Evolutionary conservation across 2,888 invertebrate species (phyloP), one percentile per base, ranked within the genome.

Genomic region (Anagyrus pseudococci): DNA sequence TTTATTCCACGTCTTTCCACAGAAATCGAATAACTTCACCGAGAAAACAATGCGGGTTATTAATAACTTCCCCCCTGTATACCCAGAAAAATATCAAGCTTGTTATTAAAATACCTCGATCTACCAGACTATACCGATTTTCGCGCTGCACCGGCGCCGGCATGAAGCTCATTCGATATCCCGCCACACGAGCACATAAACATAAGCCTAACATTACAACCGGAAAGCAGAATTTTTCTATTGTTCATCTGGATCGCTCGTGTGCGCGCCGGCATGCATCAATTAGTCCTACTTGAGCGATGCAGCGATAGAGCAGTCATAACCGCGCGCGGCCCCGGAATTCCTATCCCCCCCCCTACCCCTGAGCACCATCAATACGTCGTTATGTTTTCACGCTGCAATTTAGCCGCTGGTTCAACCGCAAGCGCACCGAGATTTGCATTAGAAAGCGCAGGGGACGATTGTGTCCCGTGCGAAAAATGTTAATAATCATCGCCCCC

Each of bases 271-370:
- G n/a, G 50, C 17, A 62, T 68, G 65, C 70, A 73, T 70, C 73
- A 78, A 77, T 78, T 78, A 77, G 72, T 69, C 44, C 73, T 70
- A 75, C 68, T 75, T 75, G 73, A 77, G 77, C 75, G 68, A 2
- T 13, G 33, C 71, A 69, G 64, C 67, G 68, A 72, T 69, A 68
- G 8, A 44, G 8, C 23, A 43, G 48, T 23, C 26, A 15, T 17
- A 48, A 29, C 40, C 3, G 33, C 3, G 43, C 43, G 22, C 33
- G 33, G 10, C 10, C 33, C 15, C 33, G 33, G 23, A 46, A 23
- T 23, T 22, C 23, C 46, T 7, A 46, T 46, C 46, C n/a, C 46
- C 22, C n/a, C 8, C 37, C 10, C 29, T 19, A 33, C 17, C 48
- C 41, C 3, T 13, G 26, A 15, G 40, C 48, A 29, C 40, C 48